A percentile compares a stretch with the other conserved stretches of the same genome.
phyloP scores from a whole-genome alignment of 2,797 vertebrate genomes.

The Alauda arvensis region DNA sequence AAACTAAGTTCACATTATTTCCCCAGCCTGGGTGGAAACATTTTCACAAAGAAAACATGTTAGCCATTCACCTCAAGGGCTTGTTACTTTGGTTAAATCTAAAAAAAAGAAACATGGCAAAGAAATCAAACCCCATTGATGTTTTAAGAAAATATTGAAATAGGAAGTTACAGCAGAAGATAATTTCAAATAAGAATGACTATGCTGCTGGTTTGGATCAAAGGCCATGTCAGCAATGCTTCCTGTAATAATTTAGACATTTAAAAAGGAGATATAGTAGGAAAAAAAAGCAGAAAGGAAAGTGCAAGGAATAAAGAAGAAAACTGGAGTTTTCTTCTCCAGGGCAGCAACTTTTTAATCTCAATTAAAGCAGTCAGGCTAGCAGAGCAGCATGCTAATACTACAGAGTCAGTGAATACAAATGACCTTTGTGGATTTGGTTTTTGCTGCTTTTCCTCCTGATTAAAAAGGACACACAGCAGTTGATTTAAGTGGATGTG shows the following conservation, averaged over 20 bases:
- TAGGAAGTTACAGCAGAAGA: background rate
- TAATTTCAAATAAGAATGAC: background rate
- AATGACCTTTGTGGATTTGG: conserved; percentile 13
- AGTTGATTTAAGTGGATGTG: conserved; percentile 40
- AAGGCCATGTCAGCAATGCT: background rate
- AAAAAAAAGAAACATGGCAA: background rate
- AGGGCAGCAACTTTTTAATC: conserved; percentile 15
- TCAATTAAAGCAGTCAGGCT: background rate
- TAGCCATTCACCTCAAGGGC: background rate
- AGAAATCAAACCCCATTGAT: background rate
- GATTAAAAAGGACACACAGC: conserved; percentile 23
- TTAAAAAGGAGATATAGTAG: background rate
- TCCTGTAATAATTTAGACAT: background rate
- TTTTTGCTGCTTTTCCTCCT: conserved; percentile 2
- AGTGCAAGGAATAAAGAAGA: background rate
- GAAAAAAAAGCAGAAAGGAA: background rate
- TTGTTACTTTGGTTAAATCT: background rate
- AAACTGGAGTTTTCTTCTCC: background rate
- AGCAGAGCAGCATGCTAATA: background rate
- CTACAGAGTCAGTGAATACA: background rate
- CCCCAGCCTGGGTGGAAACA: background rate
- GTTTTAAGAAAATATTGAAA: background rate
- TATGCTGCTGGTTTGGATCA: background rate
- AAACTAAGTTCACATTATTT: background rate
- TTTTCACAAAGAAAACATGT: background rate